Evolutionary conservation across 2,113 vertebrate genomes (phyloP).

Genomic region (Podarcis muralis): DNA sequence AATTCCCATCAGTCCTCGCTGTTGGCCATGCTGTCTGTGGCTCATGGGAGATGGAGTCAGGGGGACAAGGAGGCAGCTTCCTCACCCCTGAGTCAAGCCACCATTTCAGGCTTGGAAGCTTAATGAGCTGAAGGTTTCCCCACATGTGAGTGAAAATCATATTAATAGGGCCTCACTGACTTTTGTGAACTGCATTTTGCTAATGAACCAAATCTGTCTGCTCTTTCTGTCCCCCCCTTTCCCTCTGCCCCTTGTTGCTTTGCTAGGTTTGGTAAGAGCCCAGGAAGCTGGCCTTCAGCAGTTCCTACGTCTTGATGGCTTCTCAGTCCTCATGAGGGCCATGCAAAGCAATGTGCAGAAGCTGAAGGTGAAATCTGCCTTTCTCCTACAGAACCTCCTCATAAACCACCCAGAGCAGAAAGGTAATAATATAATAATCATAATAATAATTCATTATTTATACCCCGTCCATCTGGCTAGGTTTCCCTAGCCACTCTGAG

Average conservation of each 20-base stretch:
- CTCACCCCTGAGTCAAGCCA: too few species aligned
- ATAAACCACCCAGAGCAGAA: constrained; percentile 85
- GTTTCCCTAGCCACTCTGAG: too few species aligned
- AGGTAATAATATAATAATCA: constrained; percentile 69
- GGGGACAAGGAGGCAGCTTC: too few species aligned
- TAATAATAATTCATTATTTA: too few species aligned
- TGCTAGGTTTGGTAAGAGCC: constrained; percentile 86
- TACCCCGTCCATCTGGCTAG: too few species aligned
- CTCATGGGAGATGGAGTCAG: too few species aligned
- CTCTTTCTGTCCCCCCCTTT: too few species aligned
- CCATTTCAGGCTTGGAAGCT: background rate
- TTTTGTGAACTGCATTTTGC: background rate
- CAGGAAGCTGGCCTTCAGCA: constrained; percentile 82
- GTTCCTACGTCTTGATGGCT: constrained; percentile 87
- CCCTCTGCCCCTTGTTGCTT: background rate
- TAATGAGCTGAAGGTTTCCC: background rate
- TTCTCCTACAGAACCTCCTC: constrained; percentile 88
- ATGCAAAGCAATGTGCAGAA: constrained; percentile 89
- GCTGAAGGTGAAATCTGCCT: constrained; percentile 87
- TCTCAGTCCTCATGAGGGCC: constrained; percentile 89
- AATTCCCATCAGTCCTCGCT: too few species aligned
- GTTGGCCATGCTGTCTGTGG: too few species aligned
- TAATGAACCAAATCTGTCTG: background rate
- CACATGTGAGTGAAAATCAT: background rate
- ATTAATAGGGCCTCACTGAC: too few species aligned